phyloP scores from a whole-genome alignment of 2,797 vertebrate genomes.

The Taenioides sp. region DNA sequence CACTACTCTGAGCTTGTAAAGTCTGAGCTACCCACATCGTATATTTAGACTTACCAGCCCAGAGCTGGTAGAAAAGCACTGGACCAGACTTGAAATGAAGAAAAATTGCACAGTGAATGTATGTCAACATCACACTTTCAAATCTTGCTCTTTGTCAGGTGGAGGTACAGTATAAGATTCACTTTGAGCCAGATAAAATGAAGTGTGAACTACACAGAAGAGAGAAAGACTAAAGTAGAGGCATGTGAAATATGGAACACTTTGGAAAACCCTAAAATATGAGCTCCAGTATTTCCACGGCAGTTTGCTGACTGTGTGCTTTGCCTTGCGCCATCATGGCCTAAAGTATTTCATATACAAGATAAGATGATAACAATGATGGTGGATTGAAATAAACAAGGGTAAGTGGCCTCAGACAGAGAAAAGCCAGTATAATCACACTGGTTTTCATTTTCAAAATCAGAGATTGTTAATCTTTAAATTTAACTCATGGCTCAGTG shows the following conservation, averaged over 20 bases:
- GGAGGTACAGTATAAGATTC: conserved; percentile 32
- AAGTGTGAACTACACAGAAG: conserved; percentile 18
- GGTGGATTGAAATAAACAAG: neutral
- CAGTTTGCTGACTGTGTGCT: neutral
- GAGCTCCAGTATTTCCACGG: conserved; percentile 46
- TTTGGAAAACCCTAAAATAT: conserved; percentile 56
- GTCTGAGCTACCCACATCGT: conserved; percentile 27
- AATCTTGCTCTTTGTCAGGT: conserved; percentile 31
- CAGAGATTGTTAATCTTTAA: conserved; percentile 19
- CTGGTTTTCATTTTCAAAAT: conserved; percentile 13
- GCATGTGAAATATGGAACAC: conserved; percentile 32
- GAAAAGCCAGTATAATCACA: conserved; percentile 9
- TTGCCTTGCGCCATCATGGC: neutral
- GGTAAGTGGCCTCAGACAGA: conserved; percentile 1
- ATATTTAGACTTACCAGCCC: conserved; percentile 27
- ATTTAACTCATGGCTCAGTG: neutral
- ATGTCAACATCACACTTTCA: conserved; percentile 5
- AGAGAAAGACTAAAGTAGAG: conserved; percentile 36
- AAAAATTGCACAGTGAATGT: neutral
- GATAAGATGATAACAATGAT: too few species aligned
- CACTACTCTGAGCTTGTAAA: conserved; percentile 29
- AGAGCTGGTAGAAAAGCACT: conserved; percentile 6
- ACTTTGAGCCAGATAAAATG: conserved; percentile 30
- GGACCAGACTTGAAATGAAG: neutral
- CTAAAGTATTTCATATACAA: neutral